phyloP scores from a whole-genome alignment of 2,888 invertebrate species.

The Drosophila dives region DNA sequence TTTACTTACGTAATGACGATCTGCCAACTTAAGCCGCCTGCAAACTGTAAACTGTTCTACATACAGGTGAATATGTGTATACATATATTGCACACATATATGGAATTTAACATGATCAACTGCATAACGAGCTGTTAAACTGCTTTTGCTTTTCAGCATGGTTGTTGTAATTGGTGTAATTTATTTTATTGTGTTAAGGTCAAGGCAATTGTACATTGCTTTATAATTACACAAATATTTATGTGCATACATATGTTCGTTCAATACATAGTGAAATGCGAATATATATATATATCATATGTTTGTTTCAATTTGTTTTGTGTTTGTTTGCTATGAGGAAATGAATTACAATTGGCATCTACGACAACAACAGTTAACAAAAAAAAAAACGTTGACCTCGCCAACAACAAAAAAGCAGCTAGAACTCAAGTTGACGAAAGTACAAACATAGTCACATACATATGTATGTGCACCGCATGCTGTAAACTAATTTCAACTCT shows the following conservation, averaged over 20 bases:
- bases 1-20: background rate
- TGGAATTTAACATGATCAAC: slow-evolving; percentile 39
- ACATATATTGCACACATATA: background rate
- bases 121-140: slow-evolving; percentile 57
- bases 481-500: slow-evolving; percentile 6
- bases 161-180: slow-evolving; percentile 66
- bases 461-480: background rate
- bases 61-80: background rate
- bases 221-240: slow-evolving; percentile 65
- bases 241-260: slow-evolving; percentile 31
- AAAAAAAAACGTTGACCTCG: slow-evolving; percentile 55
- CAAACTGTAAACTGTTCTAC: slow-evolving; percentile 17
- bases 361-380: slow-evolving; percentile 18
- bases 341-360: slow-evolving; percentile 62
- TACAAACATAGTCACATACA: slow-evolving; percentile 5
- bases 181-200: slow-evolving; percentile 82
- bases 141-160: slow-evolving; percentile 43
- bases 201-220: slow-evolving; percentile 78
- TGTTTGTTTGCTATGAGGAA: slow-evolving; percentile 65
- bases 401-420: slow-evolving; percentile 7
- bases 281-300: slow-evolving; percentile 26
- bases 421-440: background rate
- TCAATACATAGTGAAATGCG: slow-evolving; percentile 34
- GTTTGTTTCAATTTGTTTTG: slow-evolving; percentile 18
- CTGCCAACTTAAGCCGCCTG: slow-evolving; percentile 27